Conservation (phyloP, 1,140 invertebrate species). For the Drosophila sp. region DNA sequence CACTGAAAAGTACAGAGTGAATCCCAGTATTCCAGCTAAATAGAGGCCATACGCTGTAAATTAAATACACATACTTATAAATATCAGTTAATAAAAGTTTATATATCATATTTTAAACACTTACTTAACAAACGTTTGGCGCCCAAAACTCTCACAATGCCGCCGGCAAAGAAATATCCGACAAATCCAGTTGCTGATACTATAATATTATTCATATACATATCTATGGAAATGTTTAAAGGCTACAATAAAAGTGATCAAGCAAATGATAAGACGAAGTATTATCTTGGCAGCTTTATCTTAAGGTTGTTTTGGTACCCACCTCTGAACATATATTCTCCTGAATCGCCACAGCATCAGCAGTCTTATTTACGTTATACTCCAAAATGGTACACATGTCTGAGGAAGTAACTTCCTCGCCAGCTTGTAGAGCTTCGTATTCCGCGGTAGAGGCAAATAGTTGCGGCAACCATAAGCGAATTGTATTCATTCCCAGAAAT, state of each 20-base stretch:
- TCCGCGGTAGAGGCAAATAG: conserved; percentile 78
- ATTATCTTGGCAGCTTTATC: too few species aligned
- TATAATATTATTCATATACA: conserved; percentile 85
- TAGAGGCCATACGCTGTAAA: conserved; percentile 71
- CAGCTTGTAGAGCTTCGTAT: conserved; percentile 44
- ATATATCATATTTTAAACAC: neutral
- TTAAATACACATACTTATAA: too few species aligned
- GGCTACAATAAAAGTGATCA: conserved; percentile 31
- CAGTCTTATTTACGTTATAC: conserved; percentile 72
- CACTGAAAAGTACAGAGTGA: conserved; percentile 83
- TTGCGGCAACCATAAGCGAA: conserved; percentile 79
- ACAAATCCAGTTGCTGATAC: conserved; percentile 84
- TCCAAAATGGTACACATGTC: conserved; percentile 76
- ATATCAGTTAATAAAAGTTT: conserved; percentile 34
- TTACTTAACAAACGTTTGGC: conserved; percentile 83
- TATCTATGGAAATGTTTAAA: conserved; percentile 82
- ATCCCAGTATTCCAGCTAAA: conserved; percentile 73
- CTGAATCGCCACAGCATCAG: conserved; percentile 50
- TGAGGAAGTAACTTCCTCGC: conserved; percentile 33
- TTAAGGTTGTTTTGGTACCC: neutral
- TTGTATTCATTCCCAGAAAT: conserved; percentile 78
- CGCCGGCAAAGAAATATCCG: conserved; percentile 84
- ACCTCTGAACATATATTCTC: conserved; percentile 54
- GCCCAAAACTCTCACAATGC: conserved; percentile 83
- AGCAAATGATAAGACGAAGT: neutral